A percentile compares a stretch with the other conserved stretches of the same genome.
phyloP scores from a whole-genome alignment of 2,113 vertebrate species.

The Ondatra zibethicus region DNA sequence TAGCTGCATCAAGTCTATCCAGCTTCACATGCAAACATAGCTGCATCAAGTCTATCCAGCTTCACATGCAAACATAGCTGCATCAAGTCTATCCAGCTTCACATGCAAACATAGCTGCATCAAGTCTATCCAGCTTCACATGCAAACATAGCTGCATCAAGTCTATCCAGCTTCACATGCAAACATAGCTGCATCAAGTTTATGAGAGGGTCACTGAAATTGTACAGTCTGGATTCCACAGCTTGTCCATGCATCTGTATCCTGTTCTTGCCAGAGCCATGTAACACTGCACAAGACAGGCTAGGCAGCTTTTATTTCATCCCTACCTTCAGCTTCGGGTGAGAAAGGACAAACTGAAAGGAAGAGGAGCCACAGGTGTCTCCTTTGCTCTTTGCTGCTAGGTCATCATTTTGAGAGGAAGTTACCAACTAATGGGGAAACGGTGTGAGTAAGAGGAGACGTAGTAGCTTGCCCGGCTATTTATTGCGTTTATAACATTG shows the following conservation, averaged over 20 bases:
- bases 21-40: no score
- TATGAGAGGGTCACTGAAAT: not conserved
- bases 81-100: no score
- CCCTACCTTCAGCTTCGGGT: not conserved
- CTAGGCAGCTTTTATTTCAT: no score
- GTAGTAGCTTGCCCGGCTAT: no score
- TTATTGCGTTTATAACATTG: not conserved
- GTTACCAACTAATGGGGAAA: not conserved
- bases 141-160: no score
- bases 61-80: no score
- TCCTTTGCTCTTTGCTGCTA: not conserved
- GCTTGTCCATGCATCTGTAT: no score
- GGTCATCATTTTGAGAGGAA: not conserved
- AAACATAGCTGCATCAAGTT: not conserved
- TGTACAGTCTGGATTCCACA: rapidly evolving
- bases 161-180: no score
- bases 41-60: no score
- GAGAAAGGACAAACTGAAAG: not conserved
- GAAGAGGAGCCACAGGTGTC: not conserved
- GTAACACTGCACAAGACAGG: rapidly evolving
- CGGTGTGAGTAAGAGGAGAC: not conserved
- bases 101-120: no score
- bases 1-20: no score
- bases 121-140: no score
- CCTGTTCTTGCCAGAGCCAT: not conserved